Conservation (phyloP, 2,113 vertebrate species). For the Periophthalmodon schlosseri region DNA sequence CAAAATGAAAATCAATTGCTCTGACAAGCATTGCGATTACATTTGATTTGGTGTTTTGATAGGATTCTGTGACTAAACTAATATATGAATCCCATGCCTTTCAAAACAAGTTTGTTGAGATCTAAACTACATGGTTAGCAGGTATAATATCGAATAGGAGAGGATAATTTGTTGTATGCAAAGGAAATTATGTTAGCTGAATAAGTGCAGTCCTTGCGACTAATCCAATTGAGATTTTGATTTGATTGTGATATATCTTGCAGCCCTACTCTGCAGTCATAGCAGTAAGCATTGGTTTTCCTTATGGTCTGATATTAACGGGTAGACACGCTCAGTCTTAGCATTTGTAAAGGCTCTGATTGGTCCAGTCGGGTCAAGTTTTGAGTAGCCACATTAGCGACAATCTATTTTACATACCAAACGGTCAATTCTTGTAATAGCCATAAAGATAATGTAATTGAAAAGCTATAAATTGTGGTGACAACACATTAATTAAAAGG, state of each 20-base stretch:
- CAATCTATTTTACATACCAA: constrained; percentile 67
- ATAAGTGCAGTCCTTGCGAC: too few species aligned
- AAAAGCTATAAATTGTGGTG: constrained; percentile 70
- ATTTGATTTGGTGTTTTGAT: too few species aligned
- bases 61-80: too few species aligned
- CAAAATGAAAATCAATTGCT: background rate
- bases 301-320: constrained; percentile 33
- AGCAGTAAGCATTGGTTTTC: constrained; percentile 24
- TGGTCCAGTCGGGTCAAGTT: constrained; percentile 55
- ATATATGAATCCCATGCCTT: too few species aligned
- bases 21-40: too few species aligned
- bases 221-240: too few species aligned
- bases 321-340: constrained; percentile 34
- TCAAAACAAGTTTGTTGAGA: too few species aligned
- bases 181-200: too few species aligned
- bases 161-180: too few species aligned
- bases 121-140: too few species aligned
- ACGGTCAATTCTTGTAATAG: constrained; percentile 67
- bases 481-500: constrained; percentile 73
- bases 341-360: constrained; percentile 51
- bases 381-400: constrained; percentile 58
- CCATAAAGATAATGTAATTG: constrained; percentile 69
- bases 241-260: too few species aligned
- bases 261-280: background rate
- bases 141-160: too few species aligned